phyloP scores from a whole-genome alignment of 2,888 invertebrate species.

The Clusia tigrina region DNA sequence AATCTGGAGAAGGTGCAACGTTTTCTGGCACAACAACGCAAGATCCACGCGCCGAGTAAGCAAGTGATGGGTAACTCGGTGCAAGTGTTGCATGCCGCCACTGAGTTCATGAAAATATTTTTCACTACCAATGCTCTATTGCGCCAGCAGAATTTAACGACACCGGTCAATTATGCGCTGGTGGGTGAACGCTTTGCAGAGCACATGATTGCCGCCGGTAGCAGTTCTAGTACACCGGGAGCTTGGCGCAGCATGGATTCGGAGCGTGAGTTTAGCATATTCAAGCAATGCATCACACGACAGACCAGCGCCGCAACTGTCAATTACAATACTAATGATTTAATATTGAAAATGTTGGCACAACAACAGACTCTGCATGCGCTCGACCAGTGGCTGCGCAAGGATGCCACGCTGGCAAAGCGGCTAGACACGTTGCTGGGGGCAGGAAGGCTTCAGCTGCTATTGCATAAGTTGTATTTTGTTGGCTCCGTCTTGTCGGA shows the following conservation, averaged over 20 bases:
- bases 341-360: slow-evolving; percentile 50
- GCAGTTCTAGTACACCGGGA: slow-evolving; percentile 48
- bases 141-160: slow-evolving; percentile 45
- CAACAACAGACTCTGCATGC: slow-evolving; percentile 45
- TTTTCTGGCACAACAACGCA: slow-evolving; percentile 41
- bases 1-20: slow-evolving; percentile 58
- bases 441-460: slow-evolving; percentile 43
- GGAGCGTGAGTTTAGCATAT: slow-evolving; percentile 48
- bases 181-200: slow-evolving; percentile 54
- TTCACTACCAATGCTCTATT: slow-evolving; percentile 45
- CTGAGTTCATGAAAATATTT: slow-evolving; percentile 49
- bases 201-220: slow-evolving; percentile 54
- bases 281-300: slow-evolving; percentile 45
- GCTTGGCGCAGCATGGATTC: slow-evolving; percentile 62
- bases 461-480: slow-evolving; percentile 51
- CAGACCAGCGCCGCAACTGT: slow-evolving; percentile 14
- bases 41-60: slow-evolving; percentile 6
- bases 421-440: slow-evolving; percentile 42
- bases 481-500: slow-evolving; percentile 50
- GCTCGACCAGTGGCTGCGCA: slow-evolving; percentile 48
- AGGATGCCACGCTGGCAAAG: slow-evolving; percentile 38
- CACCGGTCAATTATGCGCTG: slow-evolving; percentile 51
- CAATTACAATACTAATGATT: slow-evolving; percentile 47
- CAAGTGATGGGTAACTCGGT: neutral
- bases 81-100: slow-evolving; percentile 35